Evolutionary conservation across 2,113 vertebrate genomes (phyloP), one percentile per base, ranked within the genome.

Genomic region (Strigops habroptila): DNA sequence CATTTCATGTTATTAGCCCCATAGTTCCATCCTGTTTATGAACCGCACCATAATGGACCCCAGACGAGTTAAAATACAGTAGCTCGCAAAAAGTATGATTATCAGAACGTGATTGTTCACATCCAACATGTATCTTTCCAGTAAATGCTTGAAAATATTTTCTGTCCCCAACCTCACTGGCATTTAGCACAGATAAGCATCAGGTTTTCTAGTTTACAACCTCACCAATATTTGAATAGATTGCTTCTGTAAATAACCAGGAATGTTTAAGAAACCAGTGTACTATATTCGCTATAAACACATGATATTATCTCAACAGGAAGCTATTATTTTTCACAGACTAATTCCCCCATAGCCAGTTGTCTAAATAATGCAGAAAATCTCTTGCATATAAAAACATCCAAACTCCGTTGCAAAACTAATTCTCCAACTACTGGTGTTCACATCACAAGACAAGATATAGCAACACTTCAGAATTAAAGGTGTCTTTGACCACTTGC

Each of bases 1-100:
- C 83, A 94, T 95, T 95, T 95, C 83, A 94, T 81, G 74, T 93
- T 96, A 98, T 97, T 98, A 97, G 95, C 90, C 93, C 91, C 96
- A 97, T 78, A 96, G 95, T 94, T 97, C 92, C 83, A 63, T 95
- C 95, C 93, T 97, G 80, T 96, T 97, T 96, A 97, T 77, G 77
- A 97, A 95, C 92, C 63, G 0, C 95, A 94, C 37, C 86, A 86
- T 96, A 97, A 97, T 97, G 91, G 95, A 97, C 76, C 78, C 96
- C 95, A 97, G 97, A 96, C 74, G 63, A 96, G 83, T 73, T 78
- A 85, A 94, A 96, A 90, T 80, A 96, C 85, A 95, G 89, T 57
- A 93, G 85, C 89, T 93, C 41, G 25, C 68, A 94, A 92, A 85
- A 94, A 24, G 0, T 21, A 53, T 3, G 5, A 77, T 94, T 91